Base-by-base conservation (phyloP, 2,888 invertebrate genomes). In the Andrena bucephala region DNA sequence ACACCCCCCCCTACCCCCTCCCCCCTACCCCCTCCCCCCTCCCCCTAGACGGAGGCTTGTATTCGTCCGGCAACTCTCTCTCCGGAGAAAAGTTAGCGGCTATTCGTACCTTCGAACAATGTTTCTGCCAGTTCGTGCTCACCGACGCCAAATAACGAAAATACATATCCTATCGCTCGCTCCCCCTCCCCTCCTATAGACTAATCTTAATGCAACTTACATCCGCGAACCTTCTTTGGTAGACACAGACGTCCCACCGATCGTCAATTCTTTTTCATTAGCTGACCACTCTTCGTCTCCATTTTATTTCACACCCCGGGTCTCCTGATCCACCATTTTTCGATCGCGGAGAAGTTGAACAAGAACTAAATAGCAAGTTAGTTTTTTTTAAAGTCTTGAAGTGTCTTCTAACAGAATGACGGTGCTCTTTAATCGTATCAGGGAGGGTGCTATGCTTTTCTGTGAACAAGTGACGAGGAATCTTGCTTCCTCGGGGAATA, bases 81-180 rank as follows among this genome's bases (percentile, higher is more conserved):
- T 10, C 27, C 66, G 27, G 83, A 83, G 82, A 82, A 83, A 83
- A 83, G 83, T 83, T 83, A 83, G 76, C 65, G 82, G 82, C 83
- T 83, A 76, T 82, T 82, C 82, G 83, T 83, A 69, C 82, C 82
- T 83, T 72, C 76, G 83, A 83, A 83, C 82, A 82, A 83, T 83
- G 83, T 83, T 82, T 82, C 71, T 68, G 57, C 76, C 81, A 82
- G 82, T 69, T 82, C 70, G 68, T 59, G 60, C 65, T 72, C 82
- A 66, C 75, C 81, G 66, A 81, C 80, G 70, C 62, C 75, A 59
- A 74, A 81, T 69, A 81, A 75, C 81, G 60, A 66, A 75, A 82
- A 82, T 42, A 75, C 81, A 81, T 59, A 81, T 60, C 33, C 60
- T 54, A 60, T 74, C 63, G 48, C 48, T 54, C 20, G 42, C 10